Evolutionary conservation across 2,888 invertebrate species (phyloP), one percentile per base, ranked within the genome.

Genomic region (Drosophila longiperda): DNA sequence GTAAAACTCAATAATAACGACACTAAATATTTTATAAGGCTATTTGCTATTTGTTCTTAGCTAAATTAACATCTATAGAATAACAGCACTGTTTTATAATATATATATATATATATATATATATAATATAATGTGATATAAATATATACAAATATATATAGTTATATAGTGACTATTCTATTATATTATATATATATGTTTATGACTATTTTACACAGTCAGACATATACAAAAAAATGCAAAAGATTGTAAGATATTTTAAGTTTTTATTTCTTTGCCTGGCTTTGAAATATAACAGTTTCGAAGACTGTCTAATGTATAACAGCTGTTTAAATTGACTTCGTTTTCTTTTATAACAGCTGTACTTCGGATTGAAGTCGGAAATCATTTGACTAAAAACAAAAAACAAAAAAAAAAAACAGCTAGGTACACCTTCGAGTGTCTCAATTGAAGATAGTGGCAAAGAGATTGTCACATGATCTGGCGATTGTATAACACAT

Each of bases 391-490:
- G 3, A 8, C 3, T 3, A 20, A 40, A 2, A 40, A 20, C 5
- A 12, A 15, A 9, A 36, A 36, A 36, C 29, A 1, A 4, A 55
- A 48, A 38, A 8, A 8, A n/a, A 42, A 40, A 11, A 40, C n/a
- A 20, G 2, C 29, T 29, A 15, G 12, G 12, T 50, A 20, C 33
- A 61, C n/a, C 49, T 9, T n/a, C n/a, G 45, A 45, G 45, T 12
- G 12, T 15, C n/a, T 38, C 59, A n/a, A 38, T 23, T 34, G 20
- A 32, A 9, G 17, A 26, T 29, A 38, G 53, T 32, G 36, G 7
- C 20, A 12, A 17, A 15, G 45, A 45, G 45, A 17, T 23, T 38
- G 45, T 72, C 72, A 77, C 75, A 66, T 66, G 80, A 74, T 70
- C 32, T 32, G 8, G 5, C 57, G 36, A 17, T 52, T 50, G 62